A percentile compares a stretch with the other conserved stretches of the same genome.
phyloP scores from a whole-genome alignment of 2,888 invertebrate genomes.

The Cepaea hortensis region DNA sequence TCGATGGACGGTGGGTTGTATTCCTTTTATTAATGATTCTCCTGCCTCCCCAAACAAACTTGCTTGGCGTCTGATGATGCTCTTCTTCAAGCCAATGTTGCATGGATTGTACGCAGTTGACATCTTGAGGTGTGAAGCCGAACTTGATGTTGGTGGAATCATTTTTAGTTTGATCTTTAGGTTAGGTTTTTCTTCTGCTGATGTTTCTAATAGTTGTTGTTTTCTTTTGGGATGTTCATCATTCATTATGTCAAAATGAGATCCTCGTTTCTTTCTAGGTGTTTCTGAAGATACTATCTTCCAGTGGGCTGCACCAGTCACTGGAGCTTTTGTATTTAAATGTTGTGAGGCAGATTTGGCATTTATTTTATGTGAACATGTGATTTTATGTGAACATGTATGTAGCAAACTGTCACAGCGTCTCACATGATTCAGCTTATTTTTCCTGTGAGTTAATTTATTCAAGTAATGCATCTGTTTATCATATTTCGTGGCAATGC shows the following conservation, averaged over 20 bases:
- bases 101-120: background rate
- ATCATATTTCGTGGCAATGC: background rate
- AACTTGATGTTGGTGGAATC: background rate
- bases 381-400: background rate
- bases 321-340: background rate
- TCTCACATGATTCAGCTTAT: background rate
- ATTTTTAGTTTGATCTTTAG: conserved; percentile 1
- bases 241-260: background rate
- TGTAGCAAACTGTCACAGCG: background rate
- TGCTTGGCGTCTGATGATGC: background rate
- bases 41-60: background rate
- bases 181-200: background rate
- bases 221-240: background rate
- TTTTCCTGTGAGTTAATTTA: background rate
- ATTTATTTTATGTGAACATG: background rate
- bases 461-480: background rate
- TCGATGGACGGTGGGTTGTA: background rate
- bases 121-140: background rate
- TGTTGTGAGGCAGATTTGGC: no score
- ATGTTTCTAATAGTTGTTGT: background rate
- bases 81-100: conserved; percentile 6
- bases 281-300: background rate
- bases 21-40: background rate
- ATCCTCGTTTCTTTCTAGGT: background rate
- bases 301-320: background rate